Evolutionary conservation across 2,797 vertebrate species (phyloP).

Genomic region (Syngnathus acus): DNA sequence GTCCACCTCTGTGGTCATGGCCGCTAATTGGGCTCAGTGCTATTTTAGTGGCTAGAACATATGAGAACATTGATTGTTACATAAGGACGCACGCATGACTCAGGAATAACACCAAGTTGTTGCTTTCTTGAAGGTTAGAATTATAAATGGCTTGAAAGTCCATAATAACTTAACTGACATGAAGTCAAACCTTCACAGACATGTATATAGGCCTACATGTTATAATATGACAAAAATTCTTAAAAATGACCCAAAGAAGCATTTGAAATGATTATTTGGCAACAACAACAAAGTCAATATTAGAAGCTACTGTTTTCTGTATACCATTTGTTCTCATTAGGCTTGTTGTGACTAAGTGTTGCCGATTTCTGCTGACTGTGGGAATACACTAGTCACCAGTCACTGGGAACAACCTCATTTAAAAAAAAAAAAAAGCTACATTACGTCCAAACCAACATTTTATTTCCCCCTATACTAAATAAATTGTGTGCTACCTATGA

Average conservation of each 20-base stretch:
- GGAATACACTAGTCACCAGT: no score
- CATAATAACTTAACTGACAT: background rate
- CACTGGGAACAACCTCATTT: no score
- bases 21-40: background rate
- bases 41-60: background rate
- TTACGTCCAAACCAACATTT: no score
- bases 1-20: background rate
- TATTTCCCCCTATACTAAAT: no score
- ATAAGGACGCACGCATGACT: background rate
- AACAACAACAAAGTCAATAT: background rate
- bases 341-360: no score
- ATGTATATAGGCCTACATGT: background rate
- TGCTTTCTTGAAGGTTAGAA: background rate
- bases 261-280: background rate
- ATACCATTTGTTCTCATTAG: no score
- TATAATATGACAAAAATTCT: background rate
- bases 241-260: background rate
- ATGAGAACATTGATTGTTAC: conserved; percentile 1
- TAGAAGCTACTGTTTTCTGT: background rate
- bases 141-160: background rate
- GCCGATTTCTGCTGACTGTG: no score
- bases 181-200: background rate
- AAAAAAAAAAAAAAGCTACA: no score
- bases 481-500: no score
- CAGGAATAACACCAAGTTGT: background rate